Base-by-base conservation (phyloP, 1,140 invertebrate species). In the Spodoptera frugiperda region DNA sequence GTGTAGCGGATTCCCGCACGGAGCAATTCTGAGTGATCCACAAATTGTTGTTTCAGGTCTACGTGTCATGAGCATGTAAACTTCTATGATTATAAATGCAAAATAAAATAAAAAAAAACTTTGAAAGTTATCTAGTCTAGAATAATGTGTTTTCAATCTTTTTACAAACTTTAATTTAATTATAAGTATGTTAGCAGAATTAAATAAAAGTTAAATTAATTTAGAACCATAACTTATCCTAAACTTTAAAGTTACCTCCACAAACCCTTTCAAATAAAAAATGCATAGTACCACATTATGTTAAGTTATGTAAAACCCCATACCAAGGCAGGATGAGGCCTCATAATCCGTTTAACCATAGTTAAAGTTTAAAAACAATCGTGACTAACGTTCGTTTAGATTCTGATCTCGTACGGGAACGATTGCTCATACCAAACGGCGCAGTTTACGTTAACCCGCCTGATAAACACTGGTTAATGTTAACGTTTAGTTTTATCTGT, bases 391-490 rank as follows among this genome's bases (percentile, higher is more conserved):
- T 49, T 75, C 30, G 72, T 75, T 75, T 63, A 75, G 72, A 75
- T 75, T 75, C 72, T 14, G 72, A 75, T 65, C 72, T 75, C 59
- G 72, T 49, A 59, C 72, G 71, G 72, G 25, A 49, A 67, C 72
- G 72, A 75, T 75, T 75, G 72, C 72, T 75, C 72, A 75, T 75
- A 75, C 72, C 49, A 65, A 75, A 75, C 72, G 17, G 59, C 19
- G 48, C 59, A 49, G 57, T 75, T 75, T 53, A 65, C 72, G 59
- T 65, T 65, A 75, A 75, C 57, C 71, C 55, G 72, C 6, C 59
- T 75, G 72, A 75, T 75, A 75, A 75, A 75, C 72, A 63, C 72
- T 75, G 72, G 57, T 75, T 75, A 75, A 75, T 75, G 72, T 75
- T 75, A 75, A 75, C 57, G 72, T 75, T 75, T 65, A 75, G 72